Conservation (phyloP, 2,113 vertebrate genomes). For the Ariopsis seemanni region DNA sequence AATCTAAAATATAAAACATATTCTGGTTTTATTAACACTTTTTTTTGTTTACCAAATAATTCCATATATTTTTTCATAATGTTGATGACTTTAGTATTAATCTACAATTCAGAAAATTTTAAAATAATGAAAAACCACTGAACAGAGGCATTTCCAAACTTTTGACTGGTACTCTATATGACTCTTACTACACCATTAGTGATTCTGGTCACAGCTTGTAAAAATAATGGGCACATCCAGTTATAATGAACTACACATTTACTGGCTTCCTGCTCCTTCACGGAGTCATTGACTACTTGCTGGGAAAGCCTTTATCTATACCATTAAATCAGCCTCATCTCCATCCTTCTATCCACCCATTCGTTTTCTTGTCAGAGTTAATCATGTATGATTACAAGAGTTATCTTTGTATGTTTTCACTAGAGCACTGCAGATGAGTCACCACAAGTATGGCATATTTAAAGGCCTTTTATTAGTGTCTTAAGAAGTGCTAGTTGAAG, state of each 20-base stretch:
- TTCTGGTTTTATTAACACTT: no score
- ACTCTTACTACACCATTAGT: background rate
- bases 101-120: no score
- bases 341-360: background rate
- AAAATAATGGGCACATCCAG: background rate
- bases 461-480: background rate
- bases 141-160: no score
- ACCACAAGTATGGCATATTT: background rate
- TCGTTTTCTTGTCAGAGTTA: background rate
- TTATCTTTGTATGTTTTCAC: constrained; percentile 13
- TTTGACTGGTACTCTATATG: background rate
- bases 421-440: constrained; percentile 17
- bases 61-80: no score
- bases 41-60: no score
- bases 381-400: constrained; percentile 11
- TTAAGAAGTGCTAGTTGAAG: background rate
- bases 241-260: background rate
- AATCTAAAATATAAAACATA: no score
- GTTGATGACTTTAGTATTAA: no score
- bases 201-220: background rate
- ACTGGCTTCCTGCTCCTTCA: background rate
- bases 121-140: no score
- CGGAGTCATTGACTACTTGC: constrained; percentile 4
- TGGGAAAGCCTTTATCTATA: background rate
- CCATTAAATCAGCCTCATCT: background rate